phyloP scores from a whole-genome alignment of 2,888 invertebrate genomes.

The Volucella zonaria region DNA sequence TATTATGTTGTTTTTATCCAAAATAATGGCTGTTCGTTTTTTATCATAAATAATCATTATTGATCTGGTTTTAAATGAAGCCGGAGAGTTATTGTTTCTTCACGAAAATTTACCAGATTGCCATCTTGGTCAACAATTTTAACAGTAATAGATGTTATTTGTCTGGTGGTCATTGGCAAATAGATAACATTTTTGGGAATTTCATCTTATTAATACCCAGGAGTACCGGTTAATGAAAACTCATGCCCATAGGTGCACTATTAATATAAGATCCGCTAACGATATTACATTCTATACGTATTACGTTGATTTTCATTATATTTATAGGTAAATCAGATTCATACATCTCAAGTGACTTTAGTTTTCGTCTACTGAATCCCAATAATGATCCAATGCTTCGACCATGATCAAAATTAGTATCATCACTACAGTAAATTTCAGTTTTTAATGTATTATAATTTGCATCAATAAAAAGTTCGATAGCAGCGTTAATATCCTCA shows the following conservation, averaged over 20 bases:
- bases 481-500: neutral
- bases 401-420: conserved; percentile 40
- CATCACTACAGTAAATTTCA: conserved; percentile 34
- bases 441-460: no score
- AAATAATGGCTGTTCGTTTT: conserved; percentile 23
- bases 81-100: conserved; percentile 77
- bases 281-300: conserved; percentile 76
- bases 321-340: conserved; percentile 77
- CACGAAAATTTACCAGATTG: no score
- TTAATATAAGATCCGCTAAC: conserved; percentile 70
- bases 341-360: no score
- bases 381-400: conserved; percentile 55
- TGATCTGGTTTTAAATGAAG: conserved; percentile 73
- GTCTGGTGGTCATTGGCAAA: conserved; percentile 76
- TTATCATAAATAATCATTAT: conserved; percentile 72
- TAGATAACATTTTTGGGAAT: conserved; percentile 78
- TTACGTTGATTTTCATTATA: no score
- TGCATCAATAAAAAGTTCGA: no score
- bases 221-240: conserved; percentile 77
- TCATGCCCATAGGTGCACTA: conserved; percentile 76
- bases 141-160: conserved; percentile 76
- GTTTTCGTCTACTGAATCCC: conserved; percentile 57
- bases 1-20: no score
- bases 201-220: conserved; percentile 79
- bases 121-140: conserved; percentile 78